Base-by-base conservation (phyloP, 2,888 invertebrate species). In the Melieria crassipennis region DNA sequence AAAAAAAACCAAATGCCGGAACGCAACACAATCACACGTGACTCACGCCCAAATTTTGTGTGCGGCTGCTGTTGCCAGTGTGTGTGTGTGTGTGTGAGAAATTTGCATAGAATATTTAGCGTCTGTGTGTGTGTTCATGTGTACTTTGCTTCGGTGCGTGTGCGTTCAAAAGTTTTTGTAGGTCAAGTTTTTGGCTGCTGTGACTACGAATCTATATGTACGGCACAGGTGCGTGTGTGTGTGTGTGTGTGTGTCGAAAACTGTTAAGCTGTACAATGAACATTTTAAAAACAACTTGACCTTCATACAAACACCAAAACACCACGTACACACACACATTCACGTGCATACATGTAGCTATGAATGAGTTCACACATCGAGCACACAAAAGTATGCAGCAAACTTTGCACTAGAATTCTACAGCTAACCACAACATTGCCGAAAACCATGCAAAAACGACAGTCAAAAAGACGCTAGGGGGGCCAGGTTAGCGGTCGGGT, bases 161-260 rank as follows among this genome's bases (percentile, higher is more conserved):
- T 42, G 42, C 4, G 50, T 60, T 30, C 48, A 60, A 69, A 69
- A 46, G 52, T 69, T 69, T 69, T 69, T 69, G 48, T 69, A 63
- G 69, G 69, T 69, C 69, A 69, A 69, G 69, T 69, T 67, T 67
- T 30, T 30, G 30, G 30, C 30, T 30, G 30, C 30, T 30, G 30
- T 30, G 30, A 30, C 30, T 50, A 52, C 52, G 13, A 52, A 50
- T 11, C 7, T 11, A 50, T 11, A 50, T 50, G 11, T 50, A 50
- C 30, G 13, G 5, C 52, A 52, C 16, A 11, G 4, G 55, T 46
- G 46, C 10, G 13, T 55, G 42, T 30, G 66, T 58, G 57, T 42
- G 42, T 30, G 66, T 58, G 57, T 42, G 66, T 57, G 66, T 13
- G 6, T 48, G 60, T 67, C 61, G 47, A 63, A 69, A 56, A 69